Conservation (phyloP, 2,888 invertebrate genomes). For the Argyresthia albistria region DNA sequence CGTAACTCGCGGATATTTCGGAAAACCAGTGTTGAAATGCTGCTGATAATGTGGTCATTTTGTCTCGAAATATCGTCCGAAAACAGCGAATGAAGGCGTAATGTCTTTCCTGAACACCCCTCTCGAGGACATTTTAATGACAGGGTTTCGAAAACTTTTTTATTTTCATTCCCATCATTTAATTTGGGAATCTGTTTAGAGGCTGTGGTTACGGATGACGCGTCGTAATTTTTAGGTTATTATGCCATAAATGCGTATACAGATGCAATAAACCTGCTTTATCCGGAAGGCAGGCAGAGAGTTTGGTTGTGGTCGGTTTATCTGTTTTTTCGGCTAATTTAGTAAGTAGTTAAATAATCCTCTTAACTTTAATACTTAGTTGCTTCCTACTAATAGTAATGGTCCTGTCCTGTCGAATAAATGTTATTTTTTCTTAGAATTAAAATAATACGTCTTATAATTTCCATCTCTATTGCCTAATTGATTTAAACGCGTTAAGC, state of each 20-base stretch:
- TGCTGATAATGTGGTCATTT: conserved; percentile 24
- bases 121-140: background rate
- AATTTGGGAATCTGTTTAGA: background rate
- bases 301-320: background rate
- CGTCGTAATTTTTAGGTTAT: background rate
- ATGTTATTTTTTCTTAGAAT: no score
- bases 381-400: no score
- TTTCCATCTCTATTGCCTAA: no score
- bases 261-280: conserved; percentile 1
- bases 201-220: background rate
- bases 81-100: background rate
- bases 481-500: no score
- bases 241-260: conserved; percentile 1
- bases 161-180: background rate
- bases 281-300: background rate
- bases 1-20: conserved; percentile 6
- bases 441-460: no score
- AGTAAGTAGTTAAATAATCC: no score
- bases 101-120: background rate
- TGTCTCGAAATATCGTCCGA: conserved; percentile 12
- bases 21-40: conserved; percentile 16
- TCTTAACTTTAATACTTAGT: no score
- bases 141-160: background rate
- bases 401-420: no score
- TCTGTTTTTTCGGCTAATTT: no score